Evolutionary conservation across 2,888 invertebrate genomes (phyloP).

Genomic region (Erebia palarica): DNA sequence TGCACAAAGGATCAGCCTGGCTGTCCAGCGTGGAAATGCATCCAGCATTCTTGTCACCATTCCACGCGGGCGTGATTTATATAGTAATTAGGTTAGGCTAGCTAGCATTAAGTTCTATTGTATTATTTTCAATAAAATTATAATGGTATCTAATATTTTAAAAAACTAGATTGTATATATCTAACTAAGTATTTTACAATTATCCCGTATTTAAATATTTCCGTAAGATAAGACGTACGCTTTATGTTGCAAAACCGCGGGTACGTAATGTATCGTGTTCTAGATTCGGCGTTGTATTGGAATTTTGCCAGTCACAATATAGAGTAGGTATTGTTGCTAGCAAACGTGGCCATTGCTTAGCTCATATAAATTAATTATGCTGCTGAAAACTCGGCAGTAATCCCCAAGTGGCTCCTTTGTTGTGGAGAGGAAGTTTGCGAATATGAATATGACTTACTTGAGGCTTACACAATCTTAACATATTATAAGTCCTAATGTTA

Average conservation of each 20-base stretch:
- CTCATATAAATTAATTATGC: constrained; percentile 34
- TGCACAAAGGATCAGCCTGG: no score
- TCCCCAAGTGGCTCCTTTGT: constrained; percentile 35
- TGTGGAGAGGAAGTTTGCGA: constrained; percentile 28
- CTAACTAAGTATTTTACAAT: neutral
- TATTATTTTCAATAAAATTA: no score
- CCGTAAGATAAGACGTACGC: neutral
- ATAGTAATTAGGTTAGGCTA: no score
- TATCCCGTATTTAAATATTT: neutral
- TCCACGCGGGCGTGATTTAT: no score
- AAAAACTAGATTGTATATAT: no score
- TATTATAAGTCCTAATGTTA: no score
- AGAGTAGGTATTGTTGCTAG: constrained; percentile 28
- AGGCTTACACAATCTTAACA: no score
- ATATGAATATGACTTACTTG: constrained; percentile 32
- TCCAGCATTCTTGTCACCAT: no score
- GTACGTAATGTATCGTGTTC: constrained; percentile 42
- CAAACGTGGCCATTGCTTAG: constrained; percentile 18
- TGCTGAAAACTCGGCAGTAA: constrained; percentile 24
- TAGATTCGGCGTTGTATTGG: constrained; percentile 45
- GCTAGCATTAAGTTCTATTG: no score
- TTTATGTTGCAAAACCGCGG: constrained; percentile 40
- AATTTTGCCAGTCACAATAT: constrained; percentile 43
- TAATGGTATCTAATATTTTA: no score
- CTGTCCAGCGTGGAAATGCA: no score